Evolutionary conservation across 2,797 vertebrate genomes (phyloP), one percentile per base, ranked within the genome.

Genomic region (Cephalopachus bancanus): DNA sequence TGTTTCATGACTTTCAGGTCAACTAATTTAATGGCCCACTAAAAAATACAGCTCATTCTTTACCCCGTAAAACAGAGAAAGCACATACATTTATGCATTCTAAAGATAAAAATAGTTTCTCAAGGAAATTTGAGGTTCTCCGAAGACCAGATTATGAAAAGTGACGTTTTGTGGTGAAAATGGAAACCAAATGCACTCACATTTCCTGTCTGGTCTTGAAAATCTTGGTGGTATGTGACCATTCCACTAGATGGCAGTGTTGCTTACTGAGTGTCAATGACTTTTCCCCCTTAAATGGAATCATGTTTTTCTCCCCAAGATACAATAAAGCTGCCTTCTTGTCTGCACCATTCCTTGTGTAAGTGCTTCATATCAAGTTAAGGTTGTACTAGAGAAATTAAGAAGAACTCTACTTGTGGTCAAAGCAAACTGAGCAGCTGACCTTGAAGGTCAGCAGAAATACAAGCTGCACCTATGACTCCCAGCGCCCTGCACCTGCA

Each of bases 211-310:
- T 62, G 20, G 17, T 92, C 55, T 88, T 71, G 24, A 69, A 78
- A 76, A 62, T 30, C 62, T 59, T 88, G 84, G 28, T 74, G 51
- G 44, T 19, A 16, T 33, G 30, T 93, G 33, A 10, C 78, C 26
- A 0, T 19, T 67, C 91, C 98, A 95, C 92, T 96, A 97, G 98
- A 55, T 97, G 97, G 96, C 93, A 89, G 64, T 96, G 94, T 97
- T 95, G 95, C 84, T 94, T 67, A 93, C 74, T 33, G 15, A 89
- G 57, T 76, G 81, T 89, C 67, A 64, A 15, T 87, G 79, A 17
- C 83, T 96, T 62, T 30, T 3, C 4, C 1, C 5, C 26, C 60
- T 11, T 14, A 12, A 20, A 20, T 90, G 92, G 72, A 87, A 71
- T 94, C 51, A 4, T 79, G 60, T 53, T 55, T 86, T 80, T 83